A percentile compares a stretch with the other conserved stretches of the same genome.
Evolutionary conservation across 2,888 invertebrate species (phyloP).

Genomic region (Pollenia amentaria): DNA sequence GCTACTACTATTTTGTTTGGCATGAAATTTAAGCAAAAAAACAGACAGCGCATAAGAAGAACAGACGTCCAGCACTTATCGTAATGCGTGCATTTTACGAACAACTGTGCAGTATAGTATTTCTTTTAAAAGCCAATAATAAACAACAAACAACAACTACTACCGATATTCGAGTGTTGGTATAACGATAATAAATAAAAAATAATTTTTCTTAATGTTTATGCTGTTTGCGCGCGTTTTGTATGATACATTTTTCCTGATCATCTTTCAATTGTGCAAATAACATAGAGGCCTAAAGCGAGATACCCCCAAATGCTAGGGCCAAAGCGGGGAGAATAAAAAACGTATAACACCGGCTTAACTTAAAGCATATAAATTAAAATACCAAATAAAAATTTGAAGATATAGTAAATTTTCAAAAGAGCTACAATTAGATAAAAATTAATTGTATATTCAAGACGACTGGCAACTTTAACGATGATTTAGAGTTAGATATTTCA

Average conservation of each 20-base stretch:
- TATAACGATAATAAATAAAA: constrained; percentile 33
- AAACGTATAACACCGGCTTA: constrained; percentile 49
- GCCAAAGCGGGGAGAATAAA: constrained; percentile 12
- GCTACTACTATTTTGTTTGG: too few species aligned
- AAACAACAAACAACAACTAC: constrained; percentile 21
- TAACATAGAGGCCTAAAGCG: constrained; percentile 15
- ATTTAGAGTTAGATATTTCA: too few species aligned
- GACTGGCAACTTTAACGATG: too few species aligned
- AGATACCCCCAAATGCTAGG: not conserved
- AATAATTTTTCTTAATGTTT: constrained; percentile 48
- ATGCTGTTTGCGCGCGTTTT: constrained; percentile 49
- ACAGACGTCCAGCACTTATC: constrained; percentile 56
- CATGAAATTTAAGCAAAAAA: not conserved
- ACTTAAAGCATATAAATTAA: constrained; percentile 46
- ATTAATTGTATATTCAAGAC: too few species aligned
- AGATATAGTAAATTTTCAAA: too few species aligned
- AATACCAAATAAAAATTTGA: constrained; percentile 20
- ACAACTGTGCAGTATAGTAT: constrained; percentile 3
- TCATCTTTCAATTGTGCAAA: constrained; percentile 61
- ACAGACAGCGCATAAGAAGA: not conserved
- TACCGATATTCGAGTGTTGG: not conserved
- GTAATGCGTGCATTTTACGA: constrained; percentile 48
- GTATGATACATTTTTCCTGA: constrained; percentile 44
- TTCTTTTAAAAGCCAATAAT: constrained; percentile 36
- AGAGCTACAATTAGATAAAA: too few species aligned